Evolutionary conservation across 1,140 invertebrate species (phyloP).

Genomic region (Zaprionus ghesquierei): DNA sequence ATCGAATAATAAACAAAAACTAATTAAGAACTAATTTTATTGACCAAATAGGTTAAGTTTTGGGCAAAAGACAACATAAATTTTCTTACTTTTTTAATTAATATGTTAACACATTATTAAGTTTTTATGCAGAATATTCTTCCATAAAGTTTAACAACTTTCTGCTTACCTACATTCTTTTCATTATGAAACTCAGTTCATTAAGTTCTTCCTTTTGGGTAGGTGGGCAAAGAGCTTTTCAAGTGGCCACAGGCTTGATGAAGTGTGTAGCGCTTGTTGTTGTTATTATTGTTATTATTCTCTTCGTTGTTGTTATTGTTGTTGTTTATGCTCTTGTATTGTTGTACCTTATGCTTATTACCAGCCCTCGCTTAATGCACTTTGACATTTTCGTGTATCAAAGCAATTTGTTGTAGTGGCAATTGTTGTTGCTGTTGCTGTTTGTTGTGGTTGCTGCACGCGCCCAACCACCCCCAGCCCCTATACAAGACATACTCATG

Average conservation of each 20-base stretch:
- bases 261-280: constrained; percentile 53
- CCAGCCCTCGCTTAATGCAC: constrained; percentile 51
- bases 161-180: not conserved
- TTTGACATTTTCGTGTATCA: constrained; percentile 66
- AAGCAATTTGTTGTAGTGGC: constrained; percentile 74
- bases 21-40: no score
- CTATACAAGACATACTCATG: no score
- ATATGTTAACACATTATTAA: no score
- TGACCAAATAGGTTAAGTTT: fast-evolving
- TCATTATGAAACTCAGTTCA: constrained; percentile 10
- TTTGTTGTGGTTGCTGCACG: constrained; percentile 49
- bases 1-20: no score
- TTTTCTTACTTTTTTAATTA: no score
- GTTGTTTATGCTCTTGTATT: constrained; percentile 41
- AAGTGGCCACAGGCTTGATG: constrained; percentile 55
- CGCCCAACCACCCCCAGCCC: constrained; percentile 68
- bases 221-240: constrained; percentile 33
- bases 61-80: no score
- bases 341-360: constrained; percentile 65
- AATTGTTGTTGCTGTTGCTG: constrained; percentile 30
- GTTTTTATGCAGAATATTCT: not conserved
- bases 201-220: constrained; percentile 8
- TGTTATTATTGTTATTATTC: constrained; percentile 40
- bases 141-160: not conserved
- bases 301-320: constrained; percentile 34